phyloP scores from a whole-genome alignment of 2,888 invertebrate species.

The Trisateles emortualis region DNA sequence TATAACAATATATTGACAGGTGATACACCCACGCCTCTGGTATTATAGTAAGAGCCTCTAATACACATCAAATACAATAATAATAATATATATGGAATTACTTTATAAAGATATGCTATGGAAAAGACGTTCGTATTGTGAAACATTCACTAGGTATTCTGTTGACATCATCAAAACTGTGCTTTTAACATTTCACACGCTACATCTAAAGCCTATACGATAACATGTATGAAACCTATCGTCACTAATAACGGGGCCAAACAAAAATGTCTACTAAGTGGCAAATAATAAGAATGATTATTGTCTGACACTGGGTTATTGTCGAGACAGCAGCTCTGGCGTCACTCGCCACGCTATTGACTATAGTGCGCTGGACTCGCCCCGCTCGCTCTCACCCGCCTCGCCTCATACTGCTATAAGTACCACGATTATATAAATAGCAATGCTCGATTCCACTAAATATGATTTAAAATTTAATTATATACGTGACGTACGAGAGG shows the following conservation, averaged over 20 bases:
- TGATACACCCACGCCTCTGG: slow-evolving; percentile 12
- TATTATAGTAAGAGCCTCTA: slow-evolving; percentile 28
- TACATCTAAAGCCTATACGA: slow-evolving; percentile 38
- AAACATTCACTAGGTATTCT: slow-evolving; percentile 23
- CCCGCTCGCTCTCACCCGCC: slow-evolving; percentile 6
- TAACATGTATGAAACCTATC: slow-evolving; percentile 46
- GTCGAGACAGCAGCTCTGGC: slow-evolving; percentile 85
- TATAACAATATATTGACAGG: slow-evolving; percentile 12
- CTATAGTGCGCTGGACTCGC: slow-evolving; percentile 58
- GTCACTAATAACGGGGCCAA: slow-evolving; percentile 58
- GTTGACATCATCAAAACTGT: slow-evolving; percentile 29
- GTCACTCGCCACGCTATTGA: slow-evolving; percentile 71
- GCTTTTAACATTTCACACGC: slow-evolving; percentile 34
- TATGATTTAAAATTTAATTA: slow-evolving; percentile 3
- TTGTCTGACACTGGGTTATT: slow-evolving; percentile 87
- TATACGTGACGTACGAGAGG: slow-evolving; percentile 4
- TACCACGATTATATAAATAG: slow-evolving; percentile 15
- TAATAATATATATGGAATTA: slow-evolving; percentile 23
- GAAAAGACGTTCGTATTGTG: slow-evolving; percentile 41
- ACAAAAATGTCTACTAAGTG: slow-evolving; percentile 66
- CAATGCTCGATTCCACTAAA: slow-evolving; percentile 30
- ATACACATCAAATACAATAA: slow-evolving; percentile 31
- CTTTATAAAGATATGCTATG: slow-evolving; percentile 49
- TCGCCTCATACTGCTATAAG: slow-evolving; percentile 1
- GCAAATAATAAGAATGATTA: slow-evolving; percentile 83